A percentile compares a stretch with the other conserved stretches of the same genome.
These are phyloP conservation scores for Smutsia gigantea DNA, from an alignment of 2,797 vertebrate species.

Conservation along the genomic window DNA sequence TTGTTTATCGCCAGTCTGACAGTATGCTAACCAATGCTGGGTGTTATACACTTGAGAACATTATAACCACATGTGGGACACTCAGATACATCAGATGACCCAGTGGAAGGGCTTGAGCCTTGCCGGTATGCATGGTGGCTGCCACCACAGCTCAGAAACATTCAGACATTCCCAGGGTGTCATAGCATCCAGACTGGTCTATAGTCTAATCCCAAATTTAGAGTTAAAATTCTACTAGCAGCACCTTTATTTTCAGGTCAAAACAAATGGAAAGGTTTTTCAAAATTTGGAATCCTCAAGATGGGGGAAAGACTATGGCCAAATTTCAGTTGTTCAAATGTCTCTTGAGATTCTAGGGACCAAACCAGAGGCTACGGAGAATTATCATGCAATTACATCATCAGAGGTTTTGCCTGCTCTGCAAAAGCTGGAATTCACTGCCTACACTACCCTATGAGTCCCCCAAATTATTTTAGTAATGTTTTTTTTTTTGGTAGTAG, in stretches of 20 bases:
- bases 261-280: neutral
- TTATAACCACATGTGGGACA: neutral
- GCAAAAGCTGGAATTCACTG: neutral
- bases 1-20: neutral
- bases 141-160: neutral
- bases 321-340: conserved; percentile 23
- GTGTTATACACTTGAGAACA: neutral
- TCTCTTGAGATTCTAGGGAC: neutral
- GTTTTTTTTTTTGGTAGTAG: neutral
- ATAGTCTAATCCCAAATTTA: neutral
- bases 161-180: neutral
- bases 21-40: neutral
- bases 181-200: neutral
- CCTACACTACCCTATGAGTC: neutral
- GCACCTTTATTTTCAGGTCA: neutral
- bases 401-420: neutral
- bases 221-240: conserved; percentile 32
- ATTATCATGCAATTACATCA: neutral
- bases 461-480: neutral
- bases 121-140: neutral
- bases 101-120: neutral
- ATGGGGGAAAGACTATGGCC: neutral
- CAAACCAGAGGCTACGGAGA: neutral
- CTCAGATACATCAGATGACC: neutral
- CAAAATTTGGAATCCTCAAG: neutral